phyloP scores from a whole-genome alignment of 1,140 invertebrate genomes.

The Bursaphelenchus mucronatus region DNA sequence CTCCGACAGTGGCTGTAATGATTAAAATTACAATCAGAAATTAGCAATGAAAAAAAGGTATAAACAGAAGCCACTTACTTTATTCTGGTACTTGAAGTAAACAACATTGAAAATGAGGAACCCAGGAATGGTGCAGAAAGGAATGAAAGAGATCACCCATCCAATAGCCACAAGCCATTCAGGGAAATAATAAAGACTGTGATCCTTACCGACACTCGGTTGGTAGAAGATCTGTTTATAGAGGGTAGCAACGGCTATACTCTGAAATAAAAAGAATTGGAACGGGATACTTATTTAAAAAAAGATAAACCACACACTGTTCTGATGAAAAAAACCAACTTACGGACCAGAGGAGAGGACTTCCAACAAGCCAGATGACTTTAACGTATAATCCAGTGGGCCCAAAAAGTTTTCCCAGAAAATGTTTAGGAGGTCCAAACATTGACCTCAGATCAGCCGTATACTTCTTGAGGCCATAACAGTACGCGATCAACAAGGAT shows the following conservation, averaged over 20 bases:
- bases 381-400: slow-evolving; percentile 32
- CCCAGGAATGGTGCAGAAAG: slow-evolving; percentile 22
- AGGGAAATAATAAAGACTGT: slow-evolving; percentile 27
- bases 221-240: slow-evolving; percentile 25
- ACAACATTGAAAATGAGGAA: slow-evolving; percentile 16
- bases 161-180: slow-evolving; percentile 30
- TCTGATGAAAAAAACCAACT: slow-evolving; percentile 23
- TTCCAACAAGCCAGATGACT: slow-evolving; percentile 21
- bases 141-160: slow-evolving; percentile 31
- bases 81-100: slow-evolving; percentile 14
- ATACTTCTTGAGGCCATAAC: slow-evolving; percentile 41
- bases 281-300: not conserved
- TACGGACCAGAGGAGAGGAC: no score
- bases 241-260: slow-evolving; percentile 28
- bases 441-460: slow-evolving; percentile 28
- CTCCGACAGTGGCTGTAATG: not conserved
- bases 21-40: not conserved
- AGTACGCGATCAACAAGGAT: slow-evolving; percentile 34
- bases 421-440: slow-evolving; percentile 27
- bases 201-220: slow-evolving; percentile 36
- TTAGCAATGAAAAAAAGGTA: not conserved
- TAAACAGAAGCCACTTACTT: slow-evolving; percentile 4
- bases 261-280: slow-evolving; percentile 10
- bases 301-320: not conserved
- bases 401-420: slow-evolving; percentile 26